Evolutionary conservation across 2,888 invertebrate species (phyloP).

Genomic region (Meghimatium bilineatum): DNA sequence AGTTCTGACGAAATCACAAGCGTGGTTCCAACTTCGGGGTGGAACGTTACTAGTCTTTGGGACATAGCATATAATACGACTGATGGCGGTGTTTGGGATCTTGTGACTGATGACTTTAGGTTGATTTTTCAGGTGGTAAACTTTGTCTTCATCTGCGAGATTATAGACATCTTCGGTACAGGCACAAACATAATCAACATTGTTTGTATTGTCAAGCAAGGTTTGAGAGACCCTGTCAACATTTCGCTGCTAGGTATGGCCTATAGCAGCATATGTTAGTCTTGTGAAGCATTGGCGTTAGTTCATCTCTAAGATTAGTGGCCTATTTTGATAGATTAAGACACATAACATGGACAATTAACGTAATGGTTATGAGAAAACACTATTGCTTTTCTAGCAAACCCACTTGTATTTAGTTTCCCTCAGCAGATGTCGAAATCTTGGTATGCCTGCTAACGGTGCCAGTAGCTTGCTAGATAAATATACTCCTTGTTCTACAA

Average conservation of each 20-base stretch:
- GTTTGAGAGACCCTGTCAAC: neutral
- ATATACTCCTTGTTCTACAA: no score
- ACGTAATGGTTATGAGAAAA: no score
- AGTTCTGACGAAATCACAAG: neutral
- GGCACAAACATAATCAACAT: neutral
- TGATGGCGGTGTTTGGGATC: neutral
- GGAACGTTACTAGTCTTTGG: neutral
- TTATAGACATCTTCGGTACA: slow-evolving; percentile 3
- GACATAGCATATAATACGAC: neutral
- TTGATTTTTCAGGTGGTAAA: slow-evolving; percentile 8
- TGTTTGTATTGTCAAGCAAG: neutral
- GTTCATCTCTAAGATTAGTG: no score
- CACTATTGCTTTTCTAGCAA: no score
- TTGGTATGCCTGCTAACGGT: no score
- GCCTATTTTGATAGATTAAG: no score
- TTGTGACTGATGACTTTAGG: neutral
- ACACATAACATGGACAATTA: no score
- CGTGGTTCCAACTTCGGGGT: neutral
- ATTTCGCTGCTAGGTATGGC: neutral
- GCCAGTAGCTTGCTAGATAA: no score
- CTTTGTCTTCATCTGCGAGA: slow-evolving; percentile 16
- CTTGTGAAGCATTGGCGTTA: no score
- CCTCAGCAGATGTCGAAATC: no score
- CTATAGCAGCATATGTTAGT: neutral
- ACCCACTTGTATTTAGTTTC: no score